A percentile compares a stretch with the other conserved stretches of the same genome.
phyloP scores from a whole-genome alignment of 2,113 vertebrate species.

The Apaloderma vittatum region DNA sequence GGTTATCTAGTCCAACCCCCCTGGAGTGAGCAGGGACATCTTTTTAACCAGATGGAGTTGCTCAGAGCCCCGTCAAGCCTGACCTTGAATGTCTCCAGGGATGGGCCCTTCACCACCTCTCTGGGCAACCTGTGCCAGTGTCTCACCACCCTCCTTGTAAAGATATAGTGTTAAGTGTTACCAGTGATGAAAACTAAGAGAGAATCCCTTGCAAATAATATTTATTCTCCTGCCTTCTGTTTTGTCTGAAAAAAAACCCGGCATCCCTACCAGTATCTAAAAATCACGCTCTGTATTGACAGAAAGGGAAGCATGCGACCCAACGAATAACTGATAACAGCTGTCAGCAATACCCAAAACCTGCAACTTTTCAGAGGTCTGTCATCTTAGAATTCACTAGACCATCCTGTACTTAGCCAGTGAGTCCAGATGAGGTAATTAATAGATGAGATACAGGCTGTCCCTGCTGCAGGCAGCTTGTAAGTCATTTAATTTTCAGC shows the following conservation, averaged over 20 bases:
- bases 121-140: no score
- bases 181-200: background rate
- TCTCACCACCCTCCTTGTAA: no score
- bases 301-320: background rate
- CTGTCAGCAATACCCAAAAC: background rate
- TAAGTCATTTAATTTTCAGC: constrained; percentile 6
- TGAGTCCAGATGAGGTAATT: constrained; percentile 29
- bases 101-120: no score
- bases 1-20: no score
- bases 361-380: background rate
- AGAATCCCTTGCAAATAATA: background rate
- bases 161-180: background rate
- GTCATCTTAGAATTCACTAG: background rate
- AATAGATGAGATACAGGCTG: background rate
- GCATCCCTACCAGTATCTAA: background rate
- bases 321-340: background rate
- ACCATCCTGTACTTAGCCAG: background rate
- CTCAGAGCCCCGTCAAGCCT: no score
- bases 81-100: no score
- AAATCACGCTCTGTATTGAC: background rate
- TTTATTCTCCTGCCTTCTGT: background rate
- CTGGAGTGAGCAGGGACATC: no score
- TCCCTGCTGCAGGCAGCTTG: constrained; percentile 28
- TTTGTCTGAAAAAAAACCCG: background rate
- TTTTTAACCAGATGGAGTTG: no score